A percentile compares a stretch with the other conserved stretches of the same genome.
These are phyloP conservation scores for Chitala chitala DNA, from an alignment of 2,113 vertebrate genomes.

Conservation along the genomic window DNA sequence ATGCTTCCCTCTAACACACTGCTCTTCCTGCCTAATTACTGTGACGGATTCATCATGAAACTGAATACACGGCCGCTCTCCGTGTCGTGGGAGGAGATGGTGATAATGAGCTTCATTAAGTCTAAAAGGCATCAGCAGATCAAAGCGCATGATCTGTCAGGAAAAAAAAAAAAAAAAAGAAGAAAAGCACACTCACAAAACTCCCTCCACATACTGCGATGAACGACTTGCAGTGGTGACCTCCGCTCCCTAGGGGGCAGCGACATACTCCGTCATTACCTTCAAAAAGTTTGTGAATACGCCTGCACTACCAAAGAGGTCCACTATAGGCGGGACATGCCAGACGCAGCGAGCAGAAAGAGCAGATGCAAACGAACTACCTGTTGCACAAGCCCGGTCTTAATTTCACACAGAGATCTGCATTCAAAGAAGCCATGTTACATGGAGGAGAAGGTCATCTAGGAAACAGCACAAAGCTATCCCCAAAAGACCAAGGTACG, in stretches of 20 bases:
- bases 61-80: constrained; percentile 10
- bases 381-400: background rate
- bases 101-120: constrained; percentile 23
- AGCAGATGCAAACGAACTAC: background rate
- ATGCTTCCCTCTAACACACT: background rate
- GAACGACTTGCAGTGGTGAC: background rate
- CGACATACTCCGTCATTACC: background rate
- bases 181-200: background rate
- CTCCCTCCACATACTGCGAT: background rate
- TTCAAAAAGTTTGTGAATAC: background rate
- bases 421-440: too few relatives aligned
- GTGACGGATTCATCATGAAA: constrained; percentile 6
- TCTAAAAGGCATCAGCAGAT: constrained; percentile 17
- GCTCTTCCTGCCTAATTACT: constrained; percentile 8
- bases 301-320: background rate
- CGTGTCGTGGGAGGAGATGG: background rate
- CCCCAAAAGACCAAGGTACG: too few relatives aligned
- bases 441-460: background rate
- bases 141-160: constrained; percentile 12
- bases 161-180: constrained; percentile 2
- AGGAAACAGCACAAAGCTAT: too few relatives aligned
- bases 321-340: too few relatives aligned
- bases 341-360: background rate
- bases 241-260: constrained; percentile 4
- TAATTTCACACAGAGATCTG: background rate